phyloP scores from a whole-genome alignment of 1,140 invertebrate genomes.

The Polyergus mexicanus region DNA sequence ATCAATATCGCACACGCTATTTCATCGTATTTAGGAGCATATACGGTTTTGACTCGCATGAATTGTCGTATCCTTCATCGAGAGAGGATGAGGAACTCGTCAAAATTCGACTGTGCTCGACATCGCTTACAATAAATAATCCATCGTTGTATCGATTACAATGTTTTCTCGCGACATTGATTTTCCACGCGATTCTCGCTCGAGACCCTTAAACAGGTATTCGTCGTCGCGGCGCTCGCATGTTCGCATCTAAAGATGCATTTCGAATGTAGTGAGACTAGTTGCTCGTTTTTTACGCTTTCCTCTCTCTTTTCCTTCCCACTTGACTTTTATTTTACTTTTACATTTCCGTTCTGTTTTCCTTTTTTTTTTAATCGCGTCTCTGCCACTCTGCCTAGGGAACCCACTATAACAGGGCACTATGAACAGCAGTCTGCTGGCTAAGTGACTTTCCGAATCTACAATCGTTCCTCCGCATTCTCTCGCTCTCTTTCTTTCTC shows the following conservation, averaged over 20 bases:
- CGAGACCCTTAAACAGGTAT: constrained; percentile 1
- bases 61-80: not conserved
- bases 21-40: not conserved
- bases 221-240: constrained; percentile 5
- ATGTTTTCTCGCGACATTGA: constrained; percentile 7
- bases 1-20: constrained; percentile 4
- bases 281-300: not conserved
- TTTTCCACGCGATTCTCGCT: constrained; percentile 16
- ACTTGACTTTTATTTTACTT: not conserved
- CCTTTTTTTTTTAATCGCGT: constrained; percentile 65
- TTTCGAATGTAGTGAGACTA: not conserved
- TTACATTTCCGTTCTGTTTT: not conserved
- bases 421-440: constrained; percentile 86
- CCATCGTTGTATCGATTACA: constrained; percentile 18
- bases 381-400: constrained; percentile 83
- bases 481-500: constrained; percentile 62
- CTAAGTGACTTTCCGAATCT: constrained; percentile 86
- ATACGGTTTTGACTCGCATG: not conserved
- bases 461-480: constrained; percentile 79
- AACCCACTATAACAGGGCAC: constrained; percentile 86
- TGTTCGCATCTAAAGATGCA: not conserved
- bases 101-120: constrained; percentile 1
- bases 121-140: not conserved
- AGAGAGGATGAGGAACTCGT: not conserved
- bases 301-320: not conserved